Conservation (phyloP, 2,797 vertebrate species). For the Sebastes variabilis region DNA sequence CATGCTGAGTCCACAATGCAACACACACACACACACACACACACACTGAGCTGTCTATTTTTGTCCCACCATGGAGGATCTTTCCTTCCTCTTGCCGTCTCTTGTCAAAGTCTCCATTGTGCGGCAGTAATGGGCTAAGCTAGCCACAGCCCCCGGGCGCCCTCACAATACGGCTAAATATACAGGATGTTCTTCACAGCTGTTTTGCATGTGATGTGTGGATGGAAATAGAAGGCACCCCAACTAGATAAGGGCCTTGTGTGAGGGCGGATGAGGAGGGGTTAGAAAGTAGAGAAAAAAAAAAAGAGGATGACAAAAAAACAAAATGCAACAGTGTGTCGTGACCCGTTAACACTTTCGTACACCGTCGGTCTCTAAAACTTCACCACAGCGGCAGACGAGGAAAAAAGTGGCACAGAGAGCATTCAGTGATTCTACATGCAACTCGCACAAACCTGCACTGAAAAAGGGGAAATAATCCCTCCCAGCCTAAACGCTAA, state of each 20-base stretch:
- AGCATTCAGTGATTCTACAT: not conserved
- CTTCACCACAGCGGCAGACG: not conserved
- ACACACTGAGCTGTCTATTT: slow-evolving; percentile 72
- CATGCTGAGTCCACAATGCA: slow-evolving; percentile 53
- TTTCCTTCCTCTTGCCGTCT: slow-evolving; percentile 73
- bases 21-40: slow-evolving; percentile 67
- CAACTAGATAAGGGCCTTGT: slow-evolving; percentile 73
- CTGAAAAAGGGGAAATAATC: not conserved
- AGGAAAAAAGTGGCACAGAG: not conserved
- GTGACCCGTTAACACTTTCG: not conserved
- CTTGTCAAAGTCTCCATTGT: slow-evolving; percentile 83
- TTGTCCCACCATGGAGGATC: slow-evolving; percentile 63
- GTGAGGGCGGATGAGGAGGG: slow-evolving; percentile 37
- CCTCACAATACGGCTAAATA: slow-evolving; percentile 83
- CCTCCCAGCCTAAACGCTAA: not conserved
- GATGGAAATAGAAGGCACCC: slow-evolving; percentile 79
- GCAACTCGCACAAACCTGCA: not conserved
- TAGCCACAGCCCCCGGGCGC: slow-evolving; percentile 69
- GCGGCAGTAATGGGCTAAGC: slow-evolving; percentile 75
- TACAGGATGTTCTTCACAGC: slow-evolving; percentile 82
- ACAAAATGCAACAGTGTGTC: not conserved
- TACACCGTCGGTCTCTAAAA: not conserved
- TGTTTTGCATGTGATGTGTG: slow-evolving; percentile 87
- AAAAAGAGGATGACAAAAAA: not conserved
- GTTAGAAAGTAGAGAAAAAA: not conserved